Evolutionary conservation across 2,888 invertebrate genomes (phyloP), one percentile per base, ranked within the genome.

Genomic region (Epistrophella euchroma): DNA sequence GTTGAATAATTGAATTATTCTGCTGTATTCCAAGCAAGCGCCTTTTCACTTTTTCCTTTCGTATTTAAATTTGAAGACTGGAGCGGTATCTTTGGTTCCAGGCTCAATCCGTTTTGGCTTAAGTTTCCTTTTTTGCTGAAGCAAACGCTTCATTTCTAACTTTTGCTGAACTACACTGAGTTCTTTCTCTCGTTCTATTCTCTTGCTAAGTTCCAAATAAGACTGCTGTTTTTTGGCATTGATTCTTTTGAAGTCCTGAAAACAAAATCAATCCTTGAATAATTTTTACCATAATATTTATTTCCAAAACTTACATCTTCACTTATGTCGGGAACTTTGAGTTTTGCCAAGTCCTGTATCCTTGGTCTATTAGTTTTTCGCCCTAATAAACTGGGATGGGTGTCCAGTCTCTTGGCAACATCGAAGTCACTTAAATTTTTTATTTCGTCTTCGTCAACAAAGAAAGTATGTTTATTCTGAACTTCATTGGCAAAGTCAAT

Each of bases 51-150:
- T 95, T 91, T 97, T 97, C 88, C 98, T 94, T 91, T 97, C 95
- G 90, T 95, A 97, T 88, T 95, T 95, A 94, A 97, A 98, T 89
- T 95, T 93, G 91, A 96, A 97, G 5, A 97, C 93, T 0, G 97
- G 96, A 0, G 97, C 95, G 0, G 94, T 91, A 15, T 94, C 92
- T 88, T 95, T 95, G 0, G 95, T 95, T 2, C 94, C 97, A 7
- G 91, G 91, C 73, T 93, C 93, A 1, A 97, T 89, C 88, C 93
- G 93, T 89, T 95, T 96, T 0, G 97, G 96, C 88, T 95, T 95
- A 56, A 95, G 89, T 0, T 93, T 90, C 58, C 94, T 95, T 66
- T 94, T 95, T 88, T 95, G 95, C 88, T 95, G 95, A 0, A 97
- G 91, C 66, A 94, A 94, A 56, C 94, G 94, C 88, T 96, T 95